These are phyloP conservation scores for Ptyas mucosa DNA, from an alignment of 2,113 vertebrate species.

Conservation along the genomic window DNA sequence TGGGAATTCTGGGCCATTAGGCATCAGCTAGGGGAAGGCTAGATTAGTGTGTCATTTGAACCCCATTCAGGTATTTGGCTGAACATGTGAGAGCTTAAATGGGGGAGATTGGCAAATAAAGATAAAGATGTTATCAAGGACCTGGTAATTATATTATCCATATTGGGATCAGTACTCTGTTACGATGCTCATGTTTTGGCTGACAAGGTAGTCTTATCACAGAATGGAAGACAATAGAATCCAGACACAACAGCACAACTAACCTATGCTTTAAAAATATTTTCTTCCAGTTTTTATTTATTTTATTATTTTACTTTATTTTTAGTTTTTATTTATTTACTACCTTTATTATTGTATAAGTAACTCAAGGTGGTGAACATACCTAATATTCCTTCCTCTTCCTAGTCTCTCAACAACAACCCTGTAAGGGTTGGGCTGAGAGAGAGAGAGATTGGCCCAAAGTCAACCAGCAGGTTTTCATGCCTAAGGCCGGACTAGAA, in stretches of 20 bases:
- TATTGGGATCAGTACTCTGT: neutral
- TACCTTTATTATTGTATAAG: neutral
- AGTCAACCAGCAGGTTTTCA: neutral
- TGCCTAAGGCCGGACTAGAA: neutral
- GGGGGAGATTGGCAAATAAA: neutral
- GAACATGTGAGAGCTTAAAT: neutral
- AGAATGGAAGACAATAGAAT: neutral
- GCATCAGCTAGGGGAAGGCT: neutral
- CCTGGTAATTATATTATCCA: neutral
- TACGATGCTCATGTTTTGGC: neutral
- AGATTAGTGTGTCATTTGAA: neutral
- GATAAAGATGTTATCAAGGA: neutral
- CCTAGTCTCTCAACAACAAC: neutral
- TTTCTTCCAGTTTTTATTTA: neutral
- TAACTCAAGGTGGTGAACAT: neutral
- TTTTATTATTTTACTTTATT: neutral
- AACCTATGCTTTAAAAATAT: neutral
- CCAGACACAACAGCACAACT: neutral
- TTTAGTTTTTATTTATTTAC: neutral
- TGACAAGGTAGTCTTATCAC: neutral
- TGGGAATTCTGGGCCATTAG: neutral
- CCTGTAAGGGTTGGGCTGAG: neutral
- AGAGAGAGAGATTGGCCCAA: neutral
- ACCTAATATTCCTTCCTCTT: neutral
- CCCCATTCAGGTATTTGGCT: neutral